These are phyloP conservation scores for Ornithoptera alexandrae DNA, from an alignment of 2,888 invertebrate species.

Conservation along the genomic window DNA sequence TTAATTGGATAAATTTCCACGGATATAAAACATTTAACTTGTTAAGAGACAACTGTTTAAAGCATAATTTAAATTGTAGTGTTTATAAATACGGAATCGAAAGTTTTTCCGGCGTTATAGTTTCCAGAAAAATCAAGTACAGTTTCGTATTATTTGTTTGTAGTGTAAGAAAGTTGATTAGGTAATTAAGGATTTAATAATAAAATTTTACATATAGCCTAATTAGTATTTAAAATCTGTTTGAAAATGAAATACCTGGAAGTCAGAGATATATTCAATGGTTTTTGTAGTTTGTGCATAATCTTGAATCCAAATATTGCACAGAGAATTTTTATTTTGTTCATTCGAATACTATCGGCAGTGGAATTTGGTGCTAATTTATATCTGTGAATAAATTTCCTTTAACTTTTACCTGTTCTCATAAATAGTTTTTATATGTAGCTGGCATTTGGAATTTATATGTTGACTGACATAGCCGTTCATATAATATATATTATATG, in stretches of 20 bases:
- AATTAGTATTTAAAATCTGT: background rate
- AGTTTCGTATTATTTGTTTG: no score
- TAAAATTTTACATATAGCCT: no score
- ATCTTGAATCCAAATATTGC: conserved; percentile 54
- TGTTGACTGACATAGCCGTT: no score
- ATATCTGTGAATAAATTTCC: background rate
- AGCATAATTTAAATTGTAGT: no score
- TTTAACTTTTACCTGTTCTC: background rate
- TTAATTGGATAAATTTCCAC: background rate
- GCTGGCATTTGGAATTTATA: no score
- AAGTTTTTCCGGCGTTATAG: no score
- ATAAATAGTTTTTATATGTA: background rate
- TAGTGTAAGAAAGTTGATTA: no score
- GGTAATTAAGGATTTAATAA: no score
- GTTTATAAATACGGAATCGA: no score
- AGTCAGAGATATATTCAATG: conserved; percentile 45
- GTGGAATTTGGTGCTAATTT: background rate
- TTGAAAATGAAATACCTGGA: conserved; percentile 41
- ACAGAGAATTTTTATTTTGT: conserved; percentile 42
- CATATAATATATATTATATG: no score
- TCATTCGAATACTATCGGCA: conserved; percentile 22
- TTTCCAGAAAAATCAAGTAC: no score
- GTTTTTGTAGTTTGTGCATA: conserved; percentile 44
- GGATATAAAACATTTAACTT: background rate
- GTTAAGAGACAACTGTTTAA: background rate